Evolutionary conservation across 2,888 invertebrate genomes (phyloP).

Genomic region (Cerceris rybyensis): DNA sequence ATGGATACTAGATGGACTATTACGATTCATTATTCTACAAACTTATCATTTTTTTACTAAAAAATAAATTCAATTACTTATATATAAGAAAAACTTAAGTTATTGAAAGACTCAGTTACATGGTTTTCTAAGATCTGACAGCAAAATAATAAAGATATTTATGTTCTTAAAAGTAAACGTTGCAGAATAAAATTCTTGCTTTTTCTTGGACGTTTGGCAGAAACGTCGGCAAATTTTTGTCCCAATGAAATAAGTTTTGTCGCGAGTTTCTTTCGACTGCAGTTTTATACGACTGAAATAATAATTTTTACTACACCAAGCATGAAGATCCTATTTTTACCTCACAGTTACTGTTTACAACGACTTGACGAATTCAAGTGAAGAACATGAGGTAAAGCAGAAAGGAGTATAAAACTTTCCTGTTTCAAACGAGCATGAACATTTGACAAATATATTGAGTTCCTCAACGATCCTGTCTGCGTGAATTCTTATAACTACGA

Average conservation of each 20-base stretch:
- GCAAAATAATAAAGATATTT: background rate
- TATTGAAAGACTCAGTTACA: too few relatives aligned
- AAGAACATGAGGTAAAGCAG: background rate
- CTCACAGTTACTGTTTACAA: constrained; percentile 1
- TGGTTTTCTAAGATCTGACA: background rate
- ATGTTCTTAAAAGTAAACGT: background rate
- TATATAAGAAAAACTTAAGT: too few relatives aligned
- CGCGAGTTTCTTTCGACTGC: background rate
- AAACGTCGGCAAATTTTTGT: background rate
- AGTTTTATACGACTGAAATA: constrained; percentile 4
- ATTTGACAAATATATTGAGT: background rate
- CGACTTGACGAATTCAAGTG: background rate
- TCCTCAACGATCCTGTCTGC: background rate
- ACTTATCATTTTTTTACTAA: too few relatives aligned
- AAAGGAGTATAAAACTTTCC: background rate
- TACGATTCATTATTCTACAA: too few relatives aligned
- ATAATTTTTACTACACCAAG: constrained; percentile 12
- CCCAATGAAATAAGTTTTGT: constrained; percentile 2
- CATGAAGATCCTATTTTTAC: constrained; percentile 11
- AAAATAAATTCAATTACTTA: too few relatives aligned
- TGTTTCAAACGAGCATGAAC: background rate
- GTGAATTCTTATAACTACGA: background rate
- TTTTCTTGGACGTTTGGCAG: constrained; percentile 1
- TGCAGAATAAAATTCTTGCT: background rate
- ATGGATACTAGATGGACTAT: too few relatives aligned